Base-by-base conservation (phyloP, 1,140 invertebrate genomes). In the Drosophila lacteicornis region DNA sequence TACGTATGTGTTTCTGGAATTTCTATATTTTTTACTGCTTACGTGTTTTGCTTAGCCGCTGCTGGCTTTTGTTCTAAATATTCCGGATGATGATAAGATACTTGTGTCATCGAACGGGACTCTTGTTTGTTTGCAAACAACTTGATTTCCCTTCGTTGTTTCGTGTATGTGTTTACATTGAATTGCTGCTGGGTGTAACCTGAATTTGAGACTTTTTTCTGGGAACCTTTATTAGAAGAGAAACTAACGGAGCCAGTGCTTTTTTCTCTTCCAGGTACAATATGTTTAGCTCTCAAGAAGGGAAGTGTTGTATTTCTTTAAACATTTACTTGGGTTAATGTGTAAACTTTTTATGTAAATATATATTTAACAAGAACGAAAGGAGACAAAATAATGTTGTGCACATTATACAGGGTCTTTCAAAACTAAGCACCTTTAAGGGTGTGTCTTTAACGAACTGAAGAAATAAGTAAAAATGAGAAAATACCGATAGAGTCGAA, bases 11-110 rank as follows among this genome's bases (percentile, higher is more conserved):
- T 70, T 47, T 73, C 57, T 74, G 56, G 57, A 74, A 75, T 58
- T 75, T 66, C 11, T 76, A 59, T 43, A 59, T 60, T 56, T 55
- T 33, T 38, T 77, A 57, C 17, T 25, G 73, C 53, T 50, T 76
- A 67, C 73, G 55, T 75, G 63, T 50, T 77, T 38, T 57, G 74
- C 33, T 69, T 78, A 69, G 30, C 43, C 60, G 38, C 38, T 47
- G 63, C 38, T 43, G 63, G 38, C 25, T 67, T 78, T 56, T 45
- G 25, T 75, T 65, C 60, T 51, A 58, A 75, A 49, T 42, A 65
- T 59, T 68, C n/a, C 27, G 19, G 22, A 53, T 60, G 63, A 60
- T 61, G 56, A 56, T 68, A 68, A 61, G 42, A 58, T 67, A 67
- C 40, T 49, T 75, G 27, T 65, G 69, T 36, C 73, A 74, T 67